Percentiles rank a stretch among this genome's conserved stretches.
phyloP scores from a whole-genome alignment of 2,888 invertebrate genomes.

The Drosophila acutilabella region DNA sequence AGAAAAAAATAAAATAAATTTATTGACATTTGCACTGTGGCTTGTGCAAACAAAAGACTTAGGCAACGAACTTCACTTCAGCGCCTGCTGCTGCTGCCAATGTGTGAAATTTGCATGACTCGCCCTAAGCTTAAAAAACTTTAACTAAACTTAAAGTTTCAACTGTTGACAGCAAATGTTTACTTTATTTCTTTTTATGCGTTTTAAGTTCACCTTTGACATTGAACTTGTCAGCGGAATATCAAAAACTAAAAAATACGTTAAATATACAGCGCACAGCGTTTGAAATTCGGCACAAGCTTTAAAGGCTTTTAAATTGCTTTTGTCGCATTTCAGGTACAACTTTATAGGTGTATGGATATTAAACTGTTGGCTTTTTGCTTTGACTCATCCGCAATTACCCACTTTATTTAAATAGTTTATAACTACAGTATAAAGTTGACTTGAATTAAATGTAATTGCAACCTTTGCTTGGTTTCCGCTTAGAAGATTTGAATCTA shows the following conservation, averaged over 20 bases:
- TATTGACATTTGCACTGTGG: slow-evolving; percentile 54
- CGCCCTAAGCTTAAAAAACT: slow-evolving; percentile 3
- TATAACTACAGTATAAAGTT: slow-evolving; percentile 10
- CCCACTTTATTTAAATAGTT: slow-evolving; percentile 11
- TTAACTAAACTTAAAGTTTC: neutral
- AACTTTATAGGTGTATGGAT: slow-evolving; percentile 12
- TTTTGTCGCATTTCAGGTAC: slow-evolving; percentile 1
- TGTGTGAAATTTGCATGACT: slow-evolving; percentile 33
- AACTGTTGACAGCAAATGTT: slow-evolving; percentile 15
- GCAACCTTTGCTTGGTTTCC: slow-evolving; percentile 19
- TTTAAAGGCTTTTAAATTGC: slow-evolving; percentile 31
- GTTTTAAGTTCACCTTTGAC: slow-evolving; percentile 66
- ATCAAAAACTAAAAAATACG: slow-evolving; percentile 12
- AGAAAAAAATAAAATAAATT: slow-evolving; percentile 28
- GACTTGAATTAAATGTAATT: slow-evolving; percentile 46
- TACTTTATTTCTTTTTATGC: slow-evolving; percentile 7
- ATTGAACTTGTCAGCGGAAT: slow-evolving; percentile 70
- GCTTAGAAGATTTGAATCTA: slow-evolving; percentile 12
- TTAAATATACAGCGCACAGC: slow-evolving; percentile 21
- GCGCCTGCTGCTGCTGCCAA: slow-evolving; percentile 1
- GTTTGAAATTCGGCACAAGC: slow-evolving; percentile 29
- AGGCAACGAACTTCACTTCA: slow-evolving; percentile 63
- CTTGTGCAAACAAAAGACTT: slow-evolving; percentile 70
- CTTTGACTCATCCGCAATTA: slow-evolving; percentile 10
- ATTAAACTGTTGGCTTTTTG: slow-evolving; percentile 6